phyloP scores from a whole-genome alignment of 2,888 invertebrate species.

The Automeris io region DNA sequence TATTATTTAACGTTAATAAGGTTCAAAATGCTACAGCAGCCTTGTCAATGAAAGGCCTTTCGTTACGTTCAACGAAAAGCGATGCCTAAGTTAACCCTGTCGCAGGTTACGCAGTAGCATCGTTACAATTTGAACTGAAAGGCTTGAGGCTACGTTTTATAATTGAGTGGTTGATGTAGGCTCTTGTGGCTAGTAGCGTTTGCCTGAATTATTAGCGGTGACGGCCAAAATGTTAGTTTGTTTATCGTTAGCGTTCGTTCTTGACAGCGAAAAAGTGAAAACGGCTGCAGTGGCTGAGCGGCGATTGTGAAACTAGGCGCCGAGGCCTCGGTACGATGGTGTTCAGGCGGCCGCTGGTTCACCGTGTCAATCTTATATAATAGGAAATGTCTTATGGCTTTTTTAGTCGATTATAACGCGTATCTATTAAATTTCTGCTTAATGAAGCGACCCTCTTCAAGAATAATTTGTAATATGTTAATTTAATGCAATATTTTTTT shows the following conservation, averaged over 20 bases:
- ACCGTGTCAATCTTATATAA: constrained; percentile 43
- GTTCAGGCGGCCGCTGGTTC: constrained; percentile 26
- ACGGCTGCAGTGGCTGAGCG: constrained; percentile 62
- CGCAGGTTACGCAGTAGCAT: constrained; percentile 33
- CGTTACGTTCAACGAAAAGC: constrained; percentile 38
- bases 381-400: constrained; percentile 36
- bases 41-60: constrained; percentile 44
- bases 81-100: constrained; percentile 34
- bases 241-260: constrained; percentile 73
- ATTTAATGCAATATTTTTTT: too few species aligned
- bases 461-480: too few species aligned
- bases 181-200: constrained; percentile 32
- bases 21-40: constrained; percentile 36
- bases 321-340: constrained; percentile 42
- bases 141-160: constrained; percentile 28
- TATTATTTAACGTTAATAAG: constrained; percentile 39
- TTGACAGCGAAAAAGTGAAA: constrained; percentile 78
- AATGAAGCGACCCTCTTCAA: too few species aligned
- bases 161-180: constrained; percentile 28
- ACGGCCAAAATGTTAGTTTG: constrained; percentile 74
- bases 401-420: neutral
- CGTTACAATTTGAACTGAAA: constrained; percentile 48
- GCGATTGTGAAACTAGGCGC: constrained; percentile 67
- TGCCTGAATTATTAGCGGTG: constrained; percentile 45
- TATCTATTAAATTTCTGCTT: too few species aligned